phyloP scores from a whole-genome alignment of 2,113 vertebrate species.

The Raja brachyura region DNA sequence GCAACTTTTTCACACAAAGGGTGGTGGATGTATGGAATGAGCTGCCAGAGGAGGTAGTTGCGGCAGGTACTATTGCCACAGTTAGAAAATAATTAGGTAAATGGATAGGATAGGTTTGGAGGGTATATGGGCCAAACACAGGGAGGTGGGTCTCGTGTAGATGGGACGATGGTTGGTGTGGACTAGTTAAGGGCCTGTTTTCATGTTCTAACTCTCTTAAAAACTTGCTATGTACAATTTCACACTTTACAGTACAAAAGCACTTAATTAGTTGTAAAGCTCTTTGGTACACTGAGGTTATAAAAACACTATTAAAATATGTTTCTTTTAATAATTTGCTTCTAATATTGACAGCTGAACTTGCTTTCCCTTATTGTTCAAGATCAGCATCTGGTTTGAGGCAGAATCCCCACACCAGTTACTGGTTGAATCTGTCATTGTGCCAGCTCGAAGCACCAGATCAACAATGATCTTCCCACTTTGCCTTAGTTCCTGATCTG shows the following conservation, averaged over 20 bases:
- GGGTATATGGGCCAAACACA: too few species aligned
- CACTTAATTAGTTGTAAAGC: background rate
- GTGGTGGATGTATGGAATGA: too few species aligned
- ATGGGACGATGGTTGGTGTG: too few species aligned
- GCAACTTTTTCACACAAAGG: too few species aligned
- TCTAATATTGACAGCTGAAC: background rate
- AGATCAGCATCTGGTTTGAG: background rate
- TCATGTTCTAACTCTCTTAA: too few species aligned
- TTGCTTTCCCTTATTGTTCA: background rate
- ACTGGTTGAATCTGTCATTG: background rate
- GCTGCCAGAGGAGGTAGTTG: too few species aligned
- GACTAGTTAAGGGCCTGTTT: too few species aligned
- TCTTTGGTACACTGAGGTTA: background rate
- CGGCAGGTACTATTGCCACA: too few species aligned
- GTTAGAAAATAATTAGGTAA: too few species aligned
- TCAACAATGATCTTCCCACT: background rate
- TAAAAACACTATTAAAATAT: background rate
- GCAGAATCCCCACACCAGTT: background rate
- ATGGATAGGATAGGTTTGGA: too few species aligned
- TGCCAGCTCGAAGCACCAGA: background rate
- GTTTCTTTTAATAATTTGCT: background rate
- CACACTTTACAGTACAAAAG: background rate
- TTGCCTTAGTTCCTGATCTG: background rate
- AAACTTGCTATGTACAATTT: background rate
- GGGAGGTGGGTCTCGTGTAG: too few species aligned